Base-by-base conservation (phyloP, 2,797 vertebrate species). In the Xenops minutus region DNA sequence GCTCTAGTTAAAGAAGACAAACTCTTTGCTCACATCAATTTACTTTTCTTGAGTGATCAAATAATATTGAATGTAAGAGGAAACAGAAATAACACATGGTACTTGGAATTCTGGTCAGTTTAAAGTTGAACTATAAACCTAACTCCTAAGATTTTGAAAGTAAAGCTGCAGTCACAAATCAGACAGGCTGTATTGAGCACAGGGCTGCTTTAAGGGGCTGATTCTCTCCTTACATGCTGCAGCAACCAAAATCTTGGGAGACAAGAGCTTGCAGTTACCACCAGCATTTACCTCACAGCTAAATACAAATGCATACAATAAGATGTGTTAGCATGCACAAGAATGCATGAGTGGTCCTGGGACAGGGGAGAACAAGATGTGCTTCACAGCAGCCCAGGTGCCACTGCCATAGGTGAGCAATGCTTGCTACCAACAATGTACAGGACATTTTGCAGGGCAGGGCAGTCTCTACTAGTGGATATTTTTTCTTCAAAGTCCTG, bases 371-470 rank as follows among this genome's bases (percentile, higher is more conserved):
- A 32, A 75, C 22, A 51, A 62, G 24, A 76, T 1, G n/a, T 6
- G 18, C 46, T 52, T 52, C 73, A 7, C 29, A 77, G 10, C 8
- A 59, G 73, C 51, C 21, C 62, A 23, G 26, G 4, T 39, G 71
- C 39, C 59, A 18, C 56, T 54, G 67, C 11, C 12, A 17, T 0
- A 30, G 44, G 26, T 3, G 26, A 84, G 39, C 59, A 36, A 12
- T 0, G 1, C 14, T 29, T 14, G 20, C 61, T 14, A 21, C 54
- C 46, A 36, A 58, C 10, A 68, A 36, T 0, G 1, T 6, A 9
- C 8, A 1, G 1, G 12, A 56, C 18, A 39, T 59, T 82, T n/a
- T 37, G 16, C 24, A 80, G 6, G 14, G 30, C 23, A 83, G 5
- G 9, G 29, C 78, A 48, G 29, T 36, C 23, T 64, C 29, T 12